Percentiles rank a stretch among this genome's conserved stretches.
Evolutionary conservation across 2,113 vertebrate species (phyloP).

Genomic region (Dendropsophus ebraccatus): DNA sequence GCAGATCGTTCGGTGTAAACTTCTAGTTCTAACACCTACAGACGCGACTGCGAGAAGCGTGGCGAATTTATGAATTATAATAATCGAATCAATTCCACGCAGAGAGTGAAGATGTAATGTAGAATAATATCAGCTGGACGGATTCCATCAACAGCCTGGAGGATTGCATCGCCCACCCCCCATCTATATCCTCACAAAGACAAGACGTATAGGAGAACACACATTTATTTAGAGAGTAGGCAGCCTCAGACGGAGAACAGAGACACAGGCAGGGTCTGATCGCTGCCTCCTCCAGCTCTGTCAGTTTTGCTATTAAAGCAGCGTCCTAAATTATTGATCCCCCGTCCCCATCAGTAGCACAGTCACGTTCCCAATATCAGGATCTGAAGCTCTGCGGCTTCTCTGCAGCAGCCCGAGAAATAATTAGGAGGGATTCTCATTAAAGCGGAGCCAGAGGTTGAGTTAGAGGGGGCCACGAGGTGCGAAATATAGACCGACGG

Average conservation of each 20-base stretch:
- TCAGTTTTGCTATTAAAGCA: constrained; percentile 89
- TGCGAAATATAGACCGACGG: constrained; percentile 49
- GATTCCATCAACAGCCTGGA: constrained; percentile 2
- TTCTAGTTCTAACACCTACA: constrained; percentile 2
- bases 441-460: constrained; percentile 82
- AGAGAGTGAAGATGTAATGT: constrained; percentile 4
- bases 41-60: background rate
- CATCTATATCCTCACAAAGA: constrained; percentile 11
- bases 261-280: constrained; percentile 71
- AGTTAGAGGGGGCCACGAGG: constrained; percentile 67
- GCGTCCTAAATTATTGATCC: constrained; percentile 99
- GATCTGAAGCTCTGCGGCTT: constrained; percentile 87
- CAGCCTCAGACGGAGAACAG: constrained; percentile 32
- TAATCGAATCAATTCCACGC: constrained; percentile 14
- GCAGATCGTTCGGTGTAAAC: background rate
- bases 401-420: constrained; percentile 92
- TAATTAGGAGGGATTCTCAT: constrained; percentile 99
- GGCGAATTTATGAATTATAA: background rate
- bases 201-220: constrained; percentile 47
- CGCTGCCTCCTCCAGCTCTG: constrained; percentile 85
- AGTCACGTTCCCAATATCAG: constrained; percentile 90
- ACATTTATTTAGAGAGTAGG: constrained; percentile 33
- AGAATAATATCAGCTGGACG: background rate
- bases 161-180: background rate
- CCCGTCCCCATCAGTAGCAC: constrained; percentile 91